A percentile compares a stretch with the other conserved stretches of the same genome.
These are phyloP conservation scores for Xiphophorus birchmanni DNA, from an alignment of 2,797 vertebrate genomes.

Conservation along the genomic window DNA sequence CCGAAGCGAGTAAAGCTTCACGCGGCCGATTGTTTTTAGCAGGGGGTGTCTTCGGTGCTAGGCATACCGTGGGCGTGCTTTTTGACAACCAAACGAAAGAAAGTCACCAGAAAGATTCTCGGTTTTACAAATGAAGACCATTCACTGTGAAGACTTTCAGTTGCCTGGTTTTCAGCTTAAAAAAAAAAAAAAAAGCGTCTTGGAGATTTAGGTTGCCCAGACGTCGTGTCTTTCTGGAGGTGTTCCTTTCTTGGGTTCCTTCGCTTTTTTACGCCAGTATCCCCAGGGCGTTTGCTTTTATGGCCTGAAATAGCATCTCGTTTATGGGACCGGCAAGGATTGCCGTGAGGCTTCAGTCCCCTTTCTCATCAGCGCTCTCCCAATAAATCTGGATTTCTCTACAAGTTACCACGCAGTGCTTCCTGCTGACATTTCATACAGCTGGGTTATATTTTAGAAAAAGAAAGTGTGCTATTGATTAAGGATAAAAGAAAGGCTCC, in stretches of 20 bases:
- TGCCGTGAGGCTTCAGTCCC: constrained; percentile 40
- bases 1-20: constrained; percentile 60
- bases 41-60: constrained; percentile 9
- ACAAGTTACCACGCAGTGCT: constrained; percentile 23
- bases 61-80: constrained; percentile 18
- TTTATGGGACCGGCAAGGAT: constrained; percentile 62
- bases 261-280: constrained; percentile 52
- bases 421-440: constrained; percentile 14
- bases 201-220: constrained; percentile 38
- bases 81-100: constrained; percentile 33
- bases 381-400: constrained; percentile 21
- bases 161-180: constrained; percentile 31
- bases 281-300: constrained; percentile 66
- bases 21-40: constrained; percentile 37
- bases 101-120: background rate
- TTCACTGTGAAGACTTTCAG: constrained; percentile 1
- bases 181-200: constrained; percentile 6
- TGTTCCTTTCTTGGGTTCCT: constrained; percentile 14
- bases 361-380: constrained; percentile 33
- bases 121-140: background rate
- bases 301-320: constrained; percentile 73
- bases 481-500: constrained; percentile 4
- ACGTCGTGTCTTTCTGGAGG: constrained; percentile 40
- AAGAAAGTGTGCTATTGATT: constrained; percentile 12
- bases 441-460: constrained; percentile 24